Evolutionary conservation across 2,888 invertebrate genomes (phyloP).

Genomic region (Plebejus argus): DNA sequence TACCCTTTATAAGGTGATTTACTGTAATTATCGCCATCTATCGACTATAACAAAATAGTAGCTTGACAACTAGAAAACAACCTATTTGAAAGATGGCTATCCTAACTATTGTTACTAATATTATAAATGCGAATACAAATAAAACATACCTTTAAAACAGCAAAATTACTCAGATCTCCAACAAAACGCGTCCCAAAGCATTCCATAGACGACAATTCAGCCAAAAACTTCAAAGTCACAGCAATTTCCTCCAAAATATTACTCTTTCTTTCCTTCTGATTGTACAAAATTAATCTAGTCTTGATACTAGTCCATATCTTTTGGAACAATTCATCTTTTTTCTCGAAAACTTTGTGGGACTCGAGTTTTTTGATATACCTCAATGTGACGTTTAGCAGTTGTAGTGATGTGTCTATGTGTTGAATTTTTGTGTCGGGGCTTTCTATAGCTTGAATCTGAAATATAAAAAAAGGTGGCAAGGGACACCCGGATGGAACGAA

Average conservation of each 20-base stretch:
- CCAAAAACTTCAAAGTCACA: conserved; percentile 58
- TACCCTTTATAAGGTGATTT: too few species aligned
- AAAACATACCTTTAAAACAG: conserved; percentile 58
- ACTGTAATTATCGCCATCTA: too few species aligned
- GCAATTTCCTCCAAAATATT: conserved; percentile 58
- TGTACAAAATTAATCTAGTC: conserved; percentile 50
- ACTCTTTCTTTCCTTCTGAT: conserved; percentile 35
- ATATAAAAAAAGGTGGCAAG: conserved; percentile 33
- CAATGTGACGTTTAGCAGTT: conserved; percentile 59
- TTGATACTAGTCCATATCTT: conserved; percentile 63
- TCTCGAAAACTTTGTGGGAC: conserved; percentile 57
- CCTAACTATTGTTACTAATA: too few species aligned
- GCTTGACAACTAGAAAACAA: too few species aligned
- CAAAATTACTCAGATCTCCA: conserved; percentile 56
- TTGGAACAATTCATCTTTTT: conserved; percentile 59
- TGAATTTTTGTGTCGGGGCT: conserved; percentile 54
- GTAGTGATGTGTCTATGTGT: conserved; percentile 61
- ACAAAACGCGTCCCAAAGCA: conserved; percentile 56
- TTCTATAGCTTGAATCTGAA: conserved; percentile 62
- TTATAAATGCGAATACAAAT: too few species aligned
- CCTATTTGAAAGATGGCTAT: too few species aligned
- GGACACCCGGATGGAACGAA: too few species aligned
- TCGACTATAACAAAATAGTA: too few species aligned
- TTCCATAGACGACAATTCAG: conserved; percentile 63
- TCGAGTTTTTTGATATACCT: conserved; percentile 68